These are phyloP conservation scores for Python bivittatus DNA, from an alignment of 2,113 vertebrate species.

Conservation along the genomic window DNA sequence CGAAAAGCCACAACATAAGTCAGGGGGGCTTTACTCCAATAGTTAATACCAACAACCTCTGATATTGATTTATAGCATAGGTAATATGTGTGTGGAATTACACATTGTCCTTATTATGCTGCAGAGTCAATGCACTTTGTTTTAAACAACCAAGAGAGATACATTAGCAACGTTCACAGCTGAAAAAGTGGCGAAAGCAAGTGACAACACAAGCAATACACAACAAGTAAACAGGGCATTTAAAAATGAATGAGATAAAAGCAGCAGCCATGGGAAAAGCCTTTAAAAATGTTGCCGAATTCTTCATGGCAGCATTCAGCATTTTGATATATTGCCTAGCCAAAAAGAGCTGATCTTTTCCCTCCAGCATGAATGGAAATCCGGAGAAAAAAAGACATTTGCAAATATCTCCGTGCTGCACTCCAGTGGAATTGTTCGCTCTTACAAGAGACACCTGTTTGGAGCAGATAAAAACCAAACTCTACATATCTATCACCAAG, in stretches of 20 bases:
- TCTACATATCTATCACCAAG: too few relatives aligned
- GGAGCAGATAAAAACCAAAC: too few relatives aligned
- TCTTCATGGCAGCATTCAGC: neutral
- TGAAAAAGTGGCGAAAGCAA: neutral
- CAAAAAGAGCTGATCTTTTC: neutral
- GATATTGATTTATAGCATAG: conserved; percentile 43
- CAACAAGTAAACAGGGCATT: conserved; percentile 13
- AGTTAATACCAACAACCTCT: conserved; percentile 46
- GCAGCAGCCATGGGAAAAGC: conserved; percentile 9
- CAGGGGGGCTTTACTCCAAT: conserved; percentile 29
- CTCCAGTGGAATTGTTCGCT: too few relatives aligned
- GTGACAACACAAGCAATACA: neutral
- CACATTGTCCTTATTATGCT: conserved; percentile 33
- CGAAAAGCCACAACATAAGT: conserved; percentile 14
- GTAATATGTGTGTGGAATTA: conserved; percentile 36
- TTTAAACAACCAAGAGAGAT: conserved; percentile 31
- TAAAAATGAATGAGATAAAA: conserved; percentile 34
- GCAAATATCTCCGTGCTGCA: too few relatives aligned
- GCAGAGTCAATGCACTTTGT: conserved; percentile 37
- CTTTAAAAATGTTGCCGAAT: neutral
- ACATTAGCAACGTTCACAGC: conserved; percentile 43
- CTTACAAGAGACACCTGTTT: too few relatives aligned
- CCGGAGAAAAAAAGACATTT: neutral
- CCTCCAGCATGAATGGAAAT: conserved; percentile 25
- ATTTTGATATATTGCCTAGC: conserved; percentile 25